Base-by-base conservation (phyloP, 2,797 vertebrate genomes). In the Buceros bicornis region DNA sequence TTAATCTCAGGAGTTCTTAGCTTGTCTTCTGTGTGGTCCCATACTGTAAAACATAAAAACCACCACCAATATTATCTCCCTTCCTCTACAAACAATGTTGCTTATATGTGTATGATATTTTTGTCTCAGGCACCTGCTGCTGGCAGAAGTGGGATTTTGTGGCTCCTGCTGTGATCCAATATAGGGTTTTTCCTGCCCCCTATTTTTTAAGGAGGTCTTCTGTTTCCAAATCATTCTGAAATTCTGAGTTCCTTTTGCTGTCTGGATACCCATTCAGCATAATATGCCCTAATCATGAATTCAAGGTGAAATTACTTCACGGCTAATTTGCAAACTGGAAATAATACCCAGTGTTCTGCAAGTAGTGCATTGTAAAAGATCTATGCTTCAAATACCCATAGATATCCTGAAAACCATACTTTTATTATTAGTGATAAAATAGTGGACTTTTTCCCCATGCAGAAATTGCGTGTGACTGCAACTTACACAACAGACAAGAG, bases 41-140 rank as follows among this genome's bases (percentile, higher is more conserved):
- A 79, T 13, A 42, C 4, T 67, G 64, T 88, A 90, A 87, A 81
- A 64, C 40, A 65, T 43, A 31, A 88, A 56, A 86, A n/a, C 1
- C 0, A 2, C 25, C 29, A 45, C 31, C 10, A 17, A 0, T 0
- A 74, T 91, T 85, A 71, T 58, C 29, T 77, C n/a, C 21, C 4
- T 61, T 50, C 29, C 61, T 87, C 90, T 33, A 69, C 29, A 50
- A 78, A 81, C 4, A 25, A 2, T 48, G 3, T 22, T 87, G 91
- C 40, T 54, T 73, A 12, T 26, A 61, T 4, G 2, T 24, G 10
- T 19, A n/a, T 26, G 4, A 20, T 35, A 48, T 53, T 53, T 81
- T 48, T 82, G 53, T 19, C 45, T 60, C 31, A 43, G 12, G 5
- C 8, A 1, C 70, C 37, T 74, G 22, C 48, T 81, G 22, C 72